Conservation (phyloP, 1,140 invertebrate species). For the Coptotermes formosanus region DNA sequence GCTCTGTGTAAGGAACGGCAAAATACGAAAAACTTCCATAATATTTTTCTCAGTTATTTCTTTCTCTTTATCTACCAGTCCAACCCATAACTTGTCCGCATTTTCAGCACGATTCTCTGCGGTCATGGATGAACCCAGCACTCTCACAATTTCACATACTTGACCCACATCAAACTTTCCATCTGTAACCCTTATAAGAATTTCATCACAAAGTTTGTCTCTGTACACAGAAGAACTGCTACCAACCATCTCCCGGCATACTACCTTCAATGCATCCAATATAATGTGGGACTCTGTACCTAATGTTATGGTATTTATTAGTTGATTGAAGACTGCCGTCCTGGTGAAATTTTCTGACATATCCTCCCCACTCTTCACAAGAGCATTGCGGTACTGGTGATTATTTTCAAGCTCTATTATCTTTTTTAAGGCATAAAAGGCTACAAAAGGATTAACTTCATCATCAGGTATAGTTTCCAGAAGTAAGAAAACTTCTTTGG, state of each 20-base stretch:
- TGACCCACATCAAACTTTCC: slow-evolving; percentile 61
- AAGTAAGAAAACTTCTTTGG: slow-evolving; percentile 44
- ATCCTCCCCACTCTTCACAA: slow-evolving; percentile 34
- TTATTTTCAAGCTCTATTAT: slow-evolving; percentile 55
- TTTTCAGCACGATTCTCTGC: slow-evolving; percentile 50
- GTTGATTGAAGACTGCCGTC: slow-evolving; percentile 47
- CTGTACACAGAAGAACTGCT: slow-evolving; percentile 52
- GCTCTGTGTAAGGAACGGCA: slow-evolving; percentile 60
- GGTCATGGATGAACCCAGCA: slow-evolving; percentile 47
- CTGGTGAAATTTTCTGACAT: slow-evolving; percentile 45
- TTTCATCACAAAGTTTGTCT: slow-evolving; percentile 59
- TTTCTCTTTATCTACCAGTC: slow-evolving; percentile 57
- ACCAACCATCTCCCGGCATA: slow-evolving; percentile 48
- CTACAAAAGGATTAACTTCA: slow-evolving; percentile 53
- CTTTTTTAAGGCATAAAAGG: slow-evolving; percentile 52
- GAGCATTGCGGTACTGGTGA: slow-evolving; percentile 38
- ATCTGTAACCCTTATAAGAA: slow-evolving; percentile 59
- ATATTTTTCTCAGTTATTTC: slow-evolving; percentile 61
- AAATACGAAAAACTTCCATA: slow-evolving; percentile 54
- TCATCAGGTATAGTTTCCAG: slow-evolving; percentile 49
- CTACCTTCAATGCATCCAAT: slow-evolving; percentile 48
- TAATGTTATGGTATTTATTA: slow-evolving; percentile 50
- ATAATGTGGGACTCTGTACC: slow-evolving; percentile 47
- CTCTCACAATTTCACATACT: slow-evolving; percentile 56
- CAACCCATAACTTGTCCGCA: slow-evolving; percentile 68